Evolutionary conservation across 2,113 vertebrate species (phyloP).

Genomic region (Megatriorchis doriae): DNA sequence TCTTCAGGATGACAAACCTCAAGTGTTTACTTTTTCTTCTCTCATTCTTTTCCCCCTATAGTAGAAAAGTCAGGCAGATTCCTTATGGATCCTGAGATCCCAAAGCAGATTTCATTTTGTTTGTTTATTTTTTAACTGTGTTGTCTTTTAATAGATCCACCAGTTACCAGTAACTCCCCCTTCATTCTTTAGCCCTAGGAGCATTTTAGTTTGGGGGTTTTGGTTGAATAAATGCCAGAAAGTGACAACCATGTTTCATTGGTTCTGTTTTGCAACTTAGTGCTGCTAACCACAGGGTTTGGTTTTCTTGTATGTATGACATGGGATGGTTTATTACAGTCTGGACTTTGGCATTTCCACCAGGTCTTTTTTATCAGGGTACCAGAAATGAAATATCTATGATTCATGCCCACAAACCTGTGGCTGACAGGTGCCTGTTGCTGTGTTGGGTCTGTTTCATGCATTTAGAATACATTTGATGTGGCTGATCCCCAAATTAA

Average conservation of each 20-base stretch:
- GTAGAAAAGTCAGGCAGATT: neutral
- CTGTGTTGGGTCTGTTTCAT: neutral
- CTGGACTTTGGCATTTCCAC: neutral
- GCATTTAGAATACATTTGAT: neutral
- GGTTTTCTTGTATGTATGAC: neutral
- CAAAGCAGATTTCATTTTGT: neutral
- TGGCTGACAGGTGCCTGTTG: neutral
- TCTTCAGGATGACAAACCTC: neutral
- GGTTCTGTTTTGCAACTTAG: neutral
- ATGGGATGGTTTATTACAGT: neutral
- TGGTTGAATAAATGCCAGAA: neutral
- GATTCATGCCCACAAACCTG: neutral
- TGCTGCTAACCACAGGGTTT: neutral
- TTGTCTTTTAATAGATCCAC: neutral
- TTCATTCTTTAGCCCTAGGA: neutral
- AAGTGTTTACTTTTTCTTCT: neutral
- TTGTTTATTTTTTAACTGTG: neutral
- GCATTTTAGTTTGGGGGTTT: rapidly evolving
- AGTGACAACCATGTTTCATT: neutral
- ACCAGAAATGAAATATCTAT: neutral
- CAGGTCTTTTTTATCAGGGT: neutral
- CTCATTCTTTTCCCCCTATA: neutral
- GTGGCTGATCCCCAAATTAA: neutral
- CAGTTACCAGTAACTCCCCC: neutral
- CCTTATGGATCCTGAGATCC: neutral